Evolutionary conservation across 1,140 invertebrate genomes (phyloP).

Genomic region (Papilio xuthus): DNA sequence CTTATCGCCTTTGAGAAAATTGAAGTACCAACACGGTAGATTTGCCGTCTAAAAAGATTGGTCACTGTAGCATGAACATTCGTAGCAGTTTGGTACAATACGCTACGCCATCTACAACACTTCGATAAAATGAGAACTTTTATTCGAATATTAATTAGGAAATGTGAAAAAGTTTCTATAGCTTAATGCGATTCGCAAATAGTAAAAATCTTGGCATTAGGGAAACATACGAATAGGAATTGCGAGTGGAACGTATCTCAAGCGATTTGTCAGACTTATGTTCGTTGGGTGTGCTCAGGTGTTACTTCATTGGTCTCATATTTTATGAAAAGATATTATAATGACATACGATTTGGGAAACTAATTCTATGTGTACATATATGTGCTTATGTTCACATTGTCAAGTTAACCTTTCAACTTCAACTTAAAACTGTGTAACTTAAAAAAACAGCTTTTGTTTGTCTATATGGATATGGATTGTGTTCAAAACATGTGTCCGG

Average conservation of each 20-base stretch:
- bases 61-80: not conserved
- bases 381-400: no score
- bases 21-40: no score
- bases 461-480: no score
- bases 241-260: constrained; percentile 29
- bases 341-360: constrained; percentile 28
- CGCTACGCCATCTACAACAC: not conserved
- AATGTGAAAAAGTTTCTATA: not conserved
- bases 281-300: constrained; percentile 29
- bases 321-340: constrained; percentile 35
- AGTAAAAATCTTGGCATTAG: constrained; percentile 13
- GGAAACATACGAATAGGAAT: constrained; percentile 31
- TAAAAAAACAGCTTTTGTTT: no score
- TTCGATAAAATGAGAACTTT: not conserved
- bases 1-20: no score
- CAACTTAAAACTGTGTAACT: no score
- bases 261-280: constrained; percentile 36
- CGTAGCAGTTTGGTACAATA: not conserved
- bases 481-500: no score
- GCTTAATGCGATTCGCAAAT: constrained; percentile 23
- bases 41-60: not conserved
- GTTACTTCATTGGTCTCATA: constrained; percentile 32
- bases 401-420: no score
- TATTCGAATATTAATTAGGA: not conserved
- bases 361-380: not conserved